These are phyloP conservation scores for Augochlorella aurata DNA, from an alignment of 2,888 invertebrate genomes.

Conservation along the genomic window DNA sequence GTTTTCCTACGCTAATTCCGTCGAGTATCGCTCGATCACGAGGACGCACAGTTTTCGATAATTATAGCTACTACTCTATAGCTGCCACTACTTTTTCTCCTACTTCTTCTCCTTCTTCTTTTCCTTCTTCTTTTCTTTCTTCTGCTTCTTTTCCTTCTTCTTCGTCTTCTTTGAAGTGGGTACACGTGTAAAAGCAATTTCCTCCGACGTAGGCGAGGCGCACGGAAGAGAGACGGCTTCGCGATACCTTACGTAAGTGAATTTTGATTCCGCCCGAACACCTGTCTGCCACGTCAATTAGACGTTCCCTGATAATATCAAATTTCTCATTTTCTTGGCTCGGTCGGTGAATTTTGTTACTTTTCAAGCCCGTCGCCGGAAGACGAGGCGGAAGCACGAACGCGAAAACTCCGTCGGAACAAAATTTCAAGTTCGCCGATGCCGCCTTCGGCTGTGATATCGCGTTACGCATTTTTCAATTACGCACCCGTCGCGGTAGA, in stretches of 20 bases:
- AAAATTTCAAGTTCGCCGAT: slow-evolving; percentile 33
- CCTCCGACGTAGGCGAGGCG: neutral
- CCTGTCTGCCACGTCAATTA: slow-evolving; percentile 19
- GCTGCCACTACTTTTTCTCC: too few relatives aligned
- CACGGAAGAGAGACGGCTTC: neutral
- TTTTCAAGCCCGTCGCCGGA: slow-evolving; percentile 20
- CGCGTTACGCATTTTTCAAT: slow-evolving; percentile 61
- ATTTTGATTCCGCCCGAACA: slow-evolving; percentile 33
- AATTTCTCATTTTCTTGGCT: slow-evolving; percentile 48
- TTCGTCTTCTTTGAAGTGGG: neutral
- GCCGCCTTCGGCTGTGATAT: slow-evolving; percentile 25
- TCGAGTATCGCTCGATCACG: neutral
- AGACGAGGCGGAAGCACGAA: neutral
- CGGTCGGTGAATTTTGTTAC: slow-evolving; percentile 37
- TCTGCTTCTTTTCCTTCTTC: too few relatives aligned
- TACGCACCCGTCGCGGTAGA: slow-evolving; percentile 43
- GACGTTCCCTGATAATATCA: slow-evolving; percentile 35
- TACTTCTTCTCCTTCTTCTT: too few relatives aligned
- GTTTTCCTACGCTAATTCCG: neutral
- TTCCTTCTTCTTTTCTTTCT: too few relatives aligned
- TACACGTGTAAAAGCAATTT: slow-evolving; percentile 12
- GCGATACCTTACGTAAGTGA: slow-evolving; percentile 24
- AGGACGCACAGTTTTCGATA: neutral
- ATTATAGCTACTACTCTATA: neutral
- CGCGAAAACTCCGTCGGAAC: slow-evolving; percentile 31